Evolutionary conservation across 2,888 invertebrate genomes (phyloP).

Genomic region (Idaea straminata): DNA sequence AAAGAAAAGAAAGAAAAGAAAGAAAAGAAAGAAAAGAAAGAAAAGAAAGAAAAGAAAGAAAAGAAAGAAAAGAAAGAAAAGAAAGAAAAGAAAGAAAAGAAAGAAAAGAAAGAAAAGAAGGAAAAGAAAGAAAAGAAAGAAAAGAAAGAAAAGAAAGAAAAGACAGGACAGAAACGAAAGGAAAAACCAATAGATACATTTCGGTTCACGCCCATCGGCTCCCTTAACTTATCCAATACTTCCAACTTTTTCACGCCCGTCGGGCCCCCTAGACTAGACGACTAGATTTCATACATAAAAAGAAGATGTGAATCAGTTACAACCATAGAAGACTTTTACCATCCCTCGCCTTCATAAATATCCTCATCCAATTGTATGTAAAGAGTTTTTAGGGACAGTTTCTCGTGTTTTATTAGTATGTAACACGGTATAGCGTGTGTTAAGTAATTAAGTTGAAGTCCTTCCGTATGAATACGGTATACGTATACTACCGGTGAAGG

Average conservation of each 20-base stretch:
- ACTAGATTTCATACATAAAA: no score
- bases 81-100: neutral
- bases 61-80: neutral
- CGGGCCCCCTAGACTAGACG: no score
- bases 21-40: neutral
- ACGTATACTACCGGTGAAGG: neutral
- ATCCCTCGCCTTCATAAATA: neutral
- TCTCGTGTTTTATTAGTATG: slow-evolving; percentile 13
- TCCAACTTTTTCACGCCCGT: no score
- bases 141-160: neutral
- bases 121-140: neutral
- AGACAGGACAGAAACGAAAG: neutral
- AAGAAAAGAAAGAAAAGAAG: neutral
- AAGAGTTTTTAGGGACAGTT: neutral
- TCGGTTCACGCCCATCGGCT: neutral
- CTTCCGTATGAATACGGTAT: neutral
- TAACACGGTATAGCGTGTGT: slow-evolving; percentile 21
- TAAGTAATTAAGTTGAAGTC: slow-evolving; percentile 16
- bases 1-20: no score
- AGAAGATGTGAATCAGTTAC: no score
- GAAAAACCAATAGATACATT: neutral
- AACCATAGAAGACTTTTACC: no score
- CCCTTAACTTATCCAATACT: neutral
- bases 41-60: neutral
- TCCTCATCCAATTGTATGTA: neutral